Percentiles rank a stretch among this genome's conserved stretches.
Evolutionary conservation across 2,888 invertebrate species (phyloP).

Genomic region (Gasteruption jaculator): DNA sequence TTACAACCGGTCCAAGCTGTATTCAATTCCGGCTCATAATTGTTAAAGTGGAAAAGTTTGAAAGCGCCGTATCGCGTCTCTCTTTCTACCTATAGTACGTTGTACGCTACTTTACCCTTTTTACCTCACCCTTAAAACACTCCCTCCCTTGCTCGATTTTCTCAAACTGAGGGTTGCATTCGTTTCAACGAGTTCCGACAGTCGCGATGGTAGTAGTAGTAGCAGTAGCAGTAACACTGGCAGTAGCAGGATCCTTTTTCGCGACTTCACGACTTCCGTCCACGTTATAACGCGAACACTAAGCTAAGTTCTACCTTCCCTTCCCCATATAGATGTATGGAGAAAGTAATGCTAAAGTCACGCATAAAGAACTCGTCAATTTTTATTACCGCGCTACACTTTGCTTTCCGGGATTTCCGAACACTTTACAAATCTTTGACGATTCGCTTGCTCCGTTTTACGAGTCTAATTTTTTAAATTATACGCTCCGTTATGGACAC

Average conservation of each 20-base stretch:
- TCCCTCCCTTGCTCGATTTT: not conserved
- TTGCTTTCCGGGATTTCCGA: not conserved
- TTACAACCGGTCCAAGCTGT: conserved; percentile 40
- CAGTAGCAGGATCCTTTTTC: conserved; percentile 24
- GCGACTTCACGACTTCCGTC: conserved; percentile 32
- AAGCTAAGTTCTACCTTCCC: too few relatives aligned
- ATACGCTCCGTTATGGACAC: too few relatives aligned
- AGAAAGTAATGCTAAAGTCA: too few relatives aligned
- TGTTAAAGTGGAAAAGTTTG: conserved; percentile 46
- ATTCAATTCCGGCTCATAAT: conserved; percentile 45
- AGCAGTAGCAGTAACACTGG: too few relatives aligned
- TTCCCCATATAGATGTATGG: too few relatives aligned
- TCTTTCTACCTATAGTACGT: too few relatives aligned
- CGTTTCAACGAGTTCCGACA: conserved; percentile 26
- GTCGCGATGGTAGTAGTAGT: too few relatives aligned
- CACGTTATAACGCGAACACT: too few relatives aligned
- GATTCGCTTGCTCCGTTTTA: not conserved
- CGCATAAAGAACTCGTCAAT: too few relatives aligned
- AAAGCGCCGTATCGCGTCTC: conserved; percentile 31
- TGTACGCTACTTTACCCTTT: conserved; percentile 4
- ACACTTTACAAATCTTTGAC: not conserved
- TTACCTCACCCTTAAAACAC: conserved; percentile 6
- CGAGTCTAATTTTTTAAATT: not conserved
- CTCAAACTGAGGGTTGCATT: conserved; percentile 17
- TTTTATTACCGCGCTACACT: too few relatives aligned